Percentiles rank a stretch among this genome's conserved stretches.
phyloP scores from a whole-genome alignment of 1,140 invertebrate species.

The Papilio xuthus region DNA sequence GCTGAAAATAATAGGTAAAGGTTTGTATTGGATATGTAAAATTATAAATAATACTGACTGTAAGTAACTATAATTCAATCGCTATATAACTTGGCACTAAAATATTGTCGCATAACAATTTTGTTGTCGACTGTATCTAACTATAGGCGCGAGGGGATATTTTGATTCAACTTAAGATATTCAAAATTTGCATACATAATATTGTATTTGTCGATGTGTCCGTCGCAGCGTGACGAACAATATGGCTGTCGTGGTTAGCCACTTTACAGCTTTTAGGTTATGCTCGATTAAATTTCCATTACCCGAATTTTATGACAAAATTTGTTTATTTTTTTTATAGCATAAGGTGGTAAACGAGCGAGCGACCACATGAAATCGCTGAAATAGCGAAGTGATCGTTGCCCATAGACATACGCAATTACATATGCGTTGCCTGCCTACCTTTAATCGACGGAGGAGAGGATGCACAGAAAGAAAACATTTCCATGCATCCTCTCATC shows the following conservation, averaged over 20 bases:
- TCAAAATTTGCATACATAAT: slow-evolving; percentile 67
- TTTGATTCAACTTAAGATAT: slow-evolving; percentile 74
- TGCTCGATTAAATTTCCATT: slow-evolving; percentile 55
- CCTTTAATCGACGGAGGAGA: too few species aligned
- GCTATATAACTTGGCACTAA: neutral
- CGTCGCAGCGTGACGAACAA: slow-evolving; percentile 48
- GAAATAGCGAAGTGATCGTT: too few species aligned
- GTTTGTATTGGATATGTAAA: too few species aligned
- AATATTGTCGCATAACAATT: slow-evolving; percentile 37
- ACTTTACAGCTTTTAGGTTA: slow-evolving; percentile 43
- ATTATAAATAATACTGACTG: neutral
- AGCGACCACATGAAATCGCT: too few species aligned
- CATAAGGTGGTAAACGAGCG: too few species aligned
- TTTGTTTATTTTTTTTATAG: neutral
- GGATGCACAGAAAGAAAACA: too few species aligned
- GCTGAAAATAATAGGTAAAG: too few species aligned
- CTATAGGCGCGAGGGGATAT: slow-evolving; percentile 50
- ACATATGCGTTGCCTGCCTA: too few species aligned
- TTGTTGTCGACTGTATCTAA: slow-evolving; percentile 46
- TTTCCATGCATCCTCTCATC: too few species aligned
- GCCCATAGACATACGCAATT: too few species aligned
- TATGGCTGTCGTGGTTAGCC: slow-evolving; percentile 53
- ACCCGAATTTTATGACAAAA: slow-evolving; percentile 33
- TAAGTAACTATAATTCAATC: too few species aligned
- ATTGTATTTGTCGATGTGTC: slow-evolving; percentile 51